Conservation (phyloP, 2,888 invertebrate genomes). For the Autographa pulchrina region DNA sequence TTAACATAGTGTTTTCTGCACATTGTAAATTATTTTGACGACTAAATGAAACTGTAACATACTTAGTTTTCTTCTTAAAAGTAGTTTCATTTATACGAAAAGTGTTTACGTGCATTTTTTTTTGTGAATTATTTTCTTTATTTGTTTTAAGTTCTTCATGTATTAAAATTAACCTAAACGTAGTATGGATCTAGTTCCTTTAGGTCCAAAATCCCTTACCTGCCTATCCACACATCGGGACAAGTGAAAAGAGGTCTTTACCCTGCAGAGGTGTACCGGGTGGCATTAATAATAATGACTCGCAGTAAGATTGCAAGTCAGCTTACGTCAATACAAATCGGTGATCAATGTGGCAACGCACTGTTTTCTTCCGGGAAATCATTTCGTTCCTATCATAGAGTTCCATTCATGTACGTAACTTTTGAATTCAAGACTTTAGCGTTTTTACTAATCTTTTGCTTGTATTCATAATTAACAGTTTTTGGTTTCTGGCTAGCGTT, state of each 20-base stretch:
- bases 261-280: background rate
- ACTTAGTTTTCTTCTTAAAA: background rate
- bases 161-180: too few species aligned
- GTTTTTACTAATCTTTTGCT: too few species aligned
- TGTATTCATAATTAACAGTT: too few species aligned
- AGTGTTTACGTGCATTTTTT: too few species aligned
- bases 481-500: too few species aligned
- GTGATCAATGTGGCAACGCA: background rate
- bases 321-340: background rate
- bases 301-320: slow-evolving; percentile 2
- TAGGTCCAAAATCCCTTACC: too few species aligned
- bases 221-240: too few species aligned
- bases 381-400: background rate
- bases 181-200: too few species aligned
- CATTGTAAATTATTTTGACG: background rate
- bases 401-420: background rate
- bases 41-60: background rate
- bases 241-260: background rate
- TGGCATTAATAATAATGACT: background rate
- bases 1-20: background rate
- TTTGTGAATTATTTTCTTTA: too few species aligned
- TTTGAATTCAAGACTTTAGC: too few species aligned
- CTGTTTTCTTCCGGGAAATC: background rate
- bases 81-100: too few species aligned
- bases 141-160: too few species aligned